Base-by-base conservation (phyloP, 2,888 invertebrate species). In the Acrobasis consociella region DNA sequence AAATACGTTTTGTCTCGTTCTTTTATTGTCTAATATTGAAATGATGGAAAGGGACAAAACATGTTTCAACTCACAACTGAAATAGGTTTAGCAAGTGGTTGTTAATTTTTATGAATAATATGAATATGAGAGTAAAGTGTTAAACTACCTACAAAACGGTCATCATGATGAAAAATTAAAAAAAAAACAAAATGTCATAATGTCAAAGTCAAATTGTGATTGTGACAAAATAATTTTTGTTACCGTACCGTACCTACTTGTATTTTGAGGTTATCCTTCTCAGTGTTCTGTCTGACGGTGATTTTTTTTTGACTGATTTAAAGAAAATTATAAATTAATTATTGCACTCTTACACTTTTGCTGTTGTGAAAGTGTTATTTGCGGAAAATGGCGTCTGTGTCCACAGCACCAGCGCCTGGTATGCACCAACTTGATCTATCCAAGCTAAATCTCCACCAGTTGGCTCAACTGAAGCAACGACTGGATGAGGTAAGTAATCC, bases 381-480 rank as follows among this genome's bases (percentile, higher is more conserved):
- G 38, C 9, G n/a, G 55, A 88, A 72, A 82, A 95, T 95, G 95
- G 93, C 95, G 64, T 90, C 94, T 72, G 93, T 94, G 76, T 94
- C 95, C 49, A 85, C 93, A 66, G 89, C 91, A 39, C 95, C 95
- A 72, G 94, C 94, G 66, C 94, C 95, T 39, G 94, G 95, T 66
- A 93, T 95, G 90, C 95, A 96, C 76, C 95, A 96, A 89, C 95
- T 97, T 69, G 97, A 97, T 89, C 92, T 98, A 73, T 95, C 95
- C 5, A 96, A 96, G 76, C 91, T 98, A 70, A 96, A 94, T 86
- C 87, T 97, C 61, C 96, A 95, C 72, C 97, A 97, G 87, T 94
- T 98, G 80, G 95, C 96, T 70, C 95, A 96, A 77, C 89, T 98
- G 63, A 97, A 97, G 84, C 96, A 97, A 78, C 97, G 97, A 91